Evolutionary conservation across 2,113 vertebrate genomes (phyloP).

Genomic region (Pogonocichla stellata): DNA sequence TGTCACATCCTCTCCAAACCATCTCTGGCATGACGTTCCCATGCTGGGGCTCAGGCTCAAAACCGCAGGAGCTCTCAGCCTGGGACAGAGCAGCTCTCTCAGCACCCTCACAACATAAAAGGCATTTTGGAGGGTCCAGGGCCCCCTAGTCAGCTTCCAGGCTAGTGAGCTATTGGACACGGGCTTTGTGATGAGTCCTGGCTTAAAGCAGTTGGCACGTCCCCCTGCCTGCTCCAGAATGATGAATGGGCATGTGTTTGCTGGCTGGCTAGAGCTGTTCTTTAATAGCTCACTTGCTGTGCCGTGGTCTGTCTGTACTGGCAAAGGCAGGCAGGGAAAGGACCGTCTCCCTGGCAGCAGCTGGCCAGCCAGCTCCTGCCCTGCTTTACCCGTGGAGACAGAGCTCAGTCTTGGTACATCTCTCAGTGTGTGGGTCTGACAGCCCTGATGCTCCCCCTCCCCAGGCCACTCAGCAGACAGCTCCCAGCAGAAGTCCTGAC

Average conservation of each 20-base stretch:
- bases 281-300: conserved; percentile 60
- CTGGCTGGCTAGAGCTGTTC: conserved; percentile 25
- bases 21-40: background rate
- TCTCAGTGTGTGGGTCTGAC: background rate
- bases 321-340: background rate
- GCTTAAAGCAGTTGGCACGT: background rate
- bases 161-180: background rate
- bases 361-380: background rate
- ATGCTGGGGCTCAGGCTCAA: background rate
- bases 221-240: background rate
- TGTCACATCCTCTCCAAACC: background rate
- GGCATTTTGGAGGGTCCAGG: background rate
- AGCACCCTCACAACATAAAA: background rate
- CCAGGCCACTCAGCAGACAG: rapidly evolving
- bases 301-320: background rate
- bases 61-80: background rate
- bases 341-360: background rate
- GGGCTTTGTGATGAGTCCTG: background rate
- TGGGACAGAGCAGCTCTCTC: background rate
- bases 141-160: background rate
- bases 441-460: background rate
- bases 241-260: background rate
- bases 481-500: background rate
- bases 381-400: rapidly evolving
- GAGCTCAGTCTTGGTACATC: background rate